Evolutionary conservation across 2,888 invertebrate genomes (phyloP), one percentile per base, ranked within the genome.

Genomic region (Sialis fuliginosa): DNA sequence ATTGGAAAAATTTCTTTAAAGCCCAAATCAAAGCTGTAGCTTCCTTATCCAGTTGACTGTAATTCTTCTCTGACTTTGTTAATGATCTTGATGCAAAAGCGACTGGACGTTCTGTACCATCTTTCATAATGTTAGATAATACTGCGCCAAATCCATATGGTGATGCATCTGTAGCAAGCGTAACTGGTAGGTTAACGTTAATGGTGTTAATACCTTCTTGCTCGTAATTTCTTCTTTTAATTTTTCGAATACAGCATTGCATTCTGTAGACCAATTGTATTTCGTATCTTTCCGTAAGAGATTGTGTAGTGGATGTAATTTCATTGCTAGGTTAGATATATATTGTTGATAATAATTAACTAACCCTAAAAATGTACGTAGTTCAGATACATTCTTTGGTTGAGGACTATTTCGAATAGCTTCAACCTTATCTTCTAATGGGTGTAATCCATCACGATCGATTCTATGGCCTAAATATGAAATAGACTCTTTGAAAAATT

Each of bases 21-120:
- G 33, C 57, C 53, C 56, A 63, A 6, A 57, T 49, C 13, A 60
- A 50, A 33, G 56, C 56, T 22, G 57, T 51, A 3, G 60, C 63
- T 53, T 64, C 63, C 51, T 60, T 57, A 44, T 64, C 60, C 9
- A 62, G 51, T 51, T 62, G 60, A 12, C 58, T 56, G 52, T 63
- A 63, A n/a, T 56, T 56, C 31, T 50, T 50, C 51, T 64, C 62
- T 6, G 58, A 51, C 45, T 50, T 51, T 9, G 56, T 57, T 10
- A 64, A 49, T 0, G 57, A 55, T 48, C 57, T 52, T 31, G 60
- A 62, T 1, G 60, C 59, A 53, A 58, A 64, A 4, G 58, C 58
- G 41, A 62, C 58, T 1, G 61, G 61, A 52, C 56, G 48, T 50
- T 62, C 59, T 13, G 51, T 49, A 7, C 58, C 57, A 53, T 62